Base-by-base conservation (phyloP, 2,797 vertebrate species). In the Sparus aurata region DNA sequence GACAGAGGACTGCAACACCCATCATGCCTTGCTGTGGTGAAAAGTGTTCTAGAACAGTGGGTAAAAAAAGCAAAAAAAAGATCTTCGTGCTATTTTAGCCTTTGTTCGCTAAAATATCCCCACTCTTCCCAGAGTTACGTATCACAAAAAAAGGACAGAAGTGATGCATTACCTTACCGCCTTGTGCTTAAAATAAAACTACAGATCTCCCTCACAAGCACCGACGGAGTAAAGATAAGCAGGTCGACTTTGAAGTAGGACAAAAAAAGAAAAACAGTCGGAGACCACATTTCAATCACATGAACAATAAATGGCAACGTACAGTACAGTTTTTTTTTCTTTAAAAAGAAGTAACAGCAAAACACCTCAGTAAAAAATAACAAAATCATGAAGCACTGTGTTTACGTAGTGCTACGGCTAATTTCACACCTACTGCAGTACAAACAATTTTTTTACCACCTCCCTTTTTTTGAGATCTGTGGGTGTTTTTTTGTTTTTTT, bases 21-120 rank as follows among this genome's bases (percentile, higher is more conserved):
- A 93, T 92, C 93, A 93, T 93, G 93, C 91, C 90, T 93, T 82
- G 82, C 78, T 91, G 83, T 73, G 72, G 62, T 77, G 74, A 80
- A 85, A 74, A 71, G 45, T 67, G 58, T 25, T 70, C 47, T 38
- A 43, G 73, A 84, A 85, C 13, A 69, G 73, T 61, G 60, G 49
- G 53, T 73, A 67, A 67, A 83, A 83, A 70, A 61, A 49, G 46
- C 30, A 7, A 34, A 34, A 55, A 30, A 30, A 30, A 71, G 49
- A 53, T 70, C 58, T 76, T 62, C 11, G 59, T 8, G 73, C 23
- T 71, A 49, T 66, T 79, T 82, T 52, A 69, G 80, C 68, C 68
- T 30, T 70, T 25, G 59, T 80, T 80, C 34, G 73, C 67, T 50
- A 62, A 79, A 73, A 62, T 25, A 12, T 75, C 52, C 61, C 75